Evolutionary conservation across 2,797 vertebrate species (phyloP).

Genomic region (Leucoraja ocellata): DNA sequence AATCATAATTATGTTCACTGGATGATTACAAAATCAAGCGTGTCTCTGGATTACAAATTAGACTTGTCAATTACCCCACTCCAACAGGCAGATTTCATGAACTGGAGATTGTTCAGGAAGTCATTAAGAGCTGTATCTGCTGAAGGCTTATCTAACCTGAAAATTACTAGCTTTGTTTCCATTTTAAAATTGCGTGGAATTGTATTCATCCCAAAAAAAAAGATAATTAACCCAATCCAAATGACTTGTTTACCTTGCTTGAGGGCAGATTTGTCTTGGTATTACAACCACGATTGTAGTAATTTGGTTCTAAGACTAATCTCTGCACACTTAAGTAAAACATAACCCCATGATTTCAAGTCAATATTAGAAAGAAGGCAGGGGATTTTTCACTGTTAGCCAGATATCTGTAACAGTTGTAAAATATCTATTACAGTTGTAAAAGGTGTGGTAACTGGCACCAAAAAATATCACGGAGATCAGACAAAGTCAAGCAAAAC

Average conservation of each 20-base stretch:
- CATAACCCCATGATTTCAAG: too few species aligned
- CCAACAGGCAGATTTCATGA: slow-evolving; percentile 17
- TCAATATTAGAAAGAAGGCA: too few species aligned
- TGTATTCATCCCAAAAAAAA: not conserved
- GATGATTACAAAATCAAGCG: slow-evolving; percentile 18
- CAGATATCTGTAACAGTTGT: too few species aligned
- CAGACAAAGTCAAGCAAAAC: too few species aligned
- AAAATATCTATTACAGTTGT: too few species aligned
- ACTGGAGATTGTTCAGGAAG: not conserved
- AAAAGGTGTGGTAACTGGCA: too few species aligned
- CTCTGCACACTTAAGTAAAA: too few species aligned
- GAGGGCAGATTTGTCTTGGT: not conserved
- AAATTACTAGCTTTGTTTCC: slow-evolving; percentile 2
- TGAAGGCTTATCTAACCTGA: not conserved
- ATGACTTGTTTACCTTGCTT: not conserved
- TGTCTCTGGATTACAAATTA: slow-evolving; percentile 27
- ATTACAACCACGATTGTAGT: not conserved
- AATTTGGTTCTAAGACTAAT: not conserved
- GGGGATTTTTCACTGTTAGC: too few species aligned
- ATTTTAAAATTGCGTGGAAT: not conserved
- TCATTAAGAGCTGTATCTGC: not conserved
- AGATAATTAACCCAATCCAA: not conserved
- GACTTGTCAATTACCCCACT: slow-evolving; percentile 23
- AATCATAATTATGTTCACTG: slow-evolving; percentile 29
- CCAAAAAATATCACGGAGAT: too few species aligned